Conservation (phyloP, 53 echinoderm and acorn worm species). For the Mesocentrotus franciscanus region DNA sequence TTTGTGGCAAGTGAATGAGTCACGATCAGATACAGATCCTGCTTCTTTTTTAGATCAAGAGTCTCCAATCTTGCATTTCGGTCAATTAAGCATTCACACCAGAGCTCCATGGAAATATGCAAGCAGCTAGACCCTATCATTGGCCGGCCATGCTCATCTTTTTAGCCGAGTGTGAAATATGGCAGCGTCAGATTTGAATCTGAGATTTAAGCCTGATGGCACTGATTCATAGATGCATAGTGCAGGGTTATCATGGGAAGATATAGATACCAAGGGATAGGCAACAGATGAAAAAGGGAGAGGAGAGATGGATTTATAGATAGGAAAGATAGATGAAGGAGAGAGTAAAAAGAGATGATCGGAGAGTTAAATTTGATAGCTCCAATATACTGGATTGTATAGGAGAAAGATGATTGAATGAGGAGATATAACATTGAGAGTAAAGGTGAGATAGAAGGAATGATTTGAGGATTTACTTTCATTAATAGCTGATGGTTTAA, state of each 20-base stretch:
- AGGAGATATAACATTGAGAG: too few relatives aligned
- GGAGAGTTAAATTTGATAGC: too few relatives aligned
- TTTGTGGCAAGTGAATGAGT: background rate
- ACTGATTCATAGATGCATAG: background rate
- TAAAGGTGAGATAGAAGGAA: too few relatives aligned
- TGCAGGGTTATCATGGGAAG: background rate
- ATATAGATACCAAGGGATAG: background rate
- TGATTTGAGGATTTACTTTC: too few relatives aligned
- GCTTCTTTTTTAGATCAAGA: constrained; percentile 24
- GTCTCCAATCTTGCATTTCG: background rate
- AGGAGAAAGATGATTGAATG: too few relatives aligned
- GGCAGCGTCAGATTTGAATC: background rate
- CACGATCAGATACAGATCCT: background rate
- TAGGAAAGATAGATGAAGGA: background rate
- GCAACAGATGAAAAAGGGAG: background rate
- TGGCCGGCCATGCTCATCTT: constrained; percentile 1
- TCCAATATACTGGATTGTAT: too few relatives aligned
- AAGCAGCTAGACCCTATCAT: background rate
- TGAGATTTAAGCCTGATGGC: background rate
- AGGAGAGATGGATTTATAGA: background rate
- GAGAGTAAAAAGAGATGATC: too few relatives aligned
- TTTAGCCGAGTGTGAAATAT: constrained; percentile 33
- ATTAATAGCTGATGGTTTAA: too few relatives aligned
- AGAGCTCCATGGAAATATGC: background rate
- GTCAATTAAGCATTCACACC: constrained; percentile 33